A percentile compares a stretch with the other conserved stretches of the same genome.
Evolutionary conservation across 2,113 vertebrate genomes (phyloP).

Genomic region (Mystacornis crossleyi): DNA sequence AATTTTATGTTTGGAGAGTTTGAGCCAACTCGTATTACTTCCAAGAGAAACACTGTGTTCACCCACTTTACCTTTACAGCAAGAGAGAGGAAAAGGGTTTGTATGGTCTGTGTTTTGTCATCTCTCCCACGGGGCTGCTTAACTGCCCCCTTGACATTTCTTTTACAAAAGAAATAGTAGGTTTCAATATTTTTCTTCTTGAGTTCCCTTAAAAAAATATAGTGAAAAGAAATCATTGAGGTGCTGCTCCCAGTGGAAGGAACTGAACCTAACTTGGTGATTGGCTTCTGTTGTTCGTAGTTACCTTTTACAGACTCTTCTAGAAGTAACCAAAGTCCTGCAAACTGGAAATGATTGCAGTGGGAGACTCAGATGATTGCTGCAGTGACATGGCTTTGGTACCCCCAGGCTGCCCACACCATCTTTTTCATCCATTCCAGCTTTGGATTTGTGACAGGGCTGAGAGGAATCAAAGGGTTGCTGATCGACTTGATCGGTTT

Average conservation of each 20-base stretch:
- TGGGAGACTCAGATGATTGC: not conserved
- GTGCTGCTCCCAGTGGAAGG: not conserved
- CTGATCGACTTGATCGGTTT: not conserved
- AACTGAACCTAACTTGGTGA: not conserved
- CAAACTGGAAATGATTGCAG: not conserved
- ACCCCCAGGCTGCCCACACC: not conserved
- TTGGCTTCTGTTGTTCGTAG: not conserved
- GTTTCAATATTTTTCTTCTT: not conserved
- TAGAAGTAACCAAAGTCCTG: not conserved
- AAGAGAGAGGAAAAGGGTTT: not conserved
- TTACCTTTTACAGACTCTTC: not conserved
- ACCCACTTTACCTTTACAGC: not conserved
- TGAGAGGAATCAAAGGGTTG: not conserved
- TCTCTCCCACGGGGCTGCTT: not conserved
- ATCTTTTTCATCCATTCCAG: not conserved
- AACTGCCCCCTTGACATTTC: not conserved
- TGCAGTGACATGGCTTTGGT: not conserved
- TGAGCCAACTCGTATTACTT: conserved; percentile 9
- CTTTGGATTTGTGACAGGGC: not conserved
- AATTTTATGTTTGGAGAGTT: conserved; percentile 10
- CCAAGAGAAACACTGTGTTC: conserved; percentile 29
- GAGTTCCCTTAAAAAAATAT: not conserved
- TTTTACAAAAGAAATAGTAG: not conserved
- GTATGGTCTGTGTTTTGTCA: not conserved
- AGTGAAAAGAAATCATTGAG: not conserved